Evolutionary conservation across 2,113 vertebrate genomes (phyloP).

Genomic region (Brachyistius frenatus): DNA sequence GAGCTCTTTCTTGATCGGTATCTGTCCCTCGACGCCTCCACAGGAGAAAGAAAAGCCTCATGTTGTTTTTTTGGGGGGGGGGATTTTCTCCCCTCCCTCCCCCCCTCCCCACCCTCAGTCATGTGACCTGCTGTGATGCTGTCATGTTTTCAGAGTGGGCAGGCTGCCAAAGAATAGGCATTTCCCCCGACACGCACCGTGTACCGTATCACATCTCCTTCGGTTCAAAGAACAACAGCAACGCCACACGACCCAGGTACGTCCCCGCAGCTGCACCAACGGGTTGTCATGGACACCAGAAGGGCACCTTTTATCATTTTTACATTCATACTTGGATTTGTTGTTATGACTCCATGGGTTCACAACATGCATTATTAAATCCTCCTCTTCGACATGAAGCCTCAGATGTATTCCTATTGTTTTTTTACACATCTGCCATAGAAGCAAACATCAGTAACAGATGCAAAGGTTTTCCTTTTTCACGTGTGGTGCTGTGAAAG

Average conservation of each 20-base stretch:
- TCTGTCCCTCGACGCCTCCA: not conserved
- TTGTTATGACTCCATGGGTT: too few relatives aligned
- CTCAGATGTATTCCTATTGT: too few relatives aligned
- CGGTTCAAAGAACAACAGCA: slow-evolving; percentile 86
- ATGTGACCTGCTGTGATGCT: slow-evolving; percentile 24
- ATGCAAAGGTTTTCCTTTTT: too few relatives aligned
- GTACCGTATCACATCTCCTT: slow-evolving; percentile 97
- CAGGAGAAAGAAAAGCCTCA: not conserved
- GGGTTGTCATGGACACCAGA: not conserved
- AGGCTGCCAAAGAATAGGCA: slow-evolving; percentile 92
- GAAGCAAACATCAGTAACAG: too few relatives aligned
- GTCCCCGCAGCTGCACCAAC: slow-evolving; percentile 19
- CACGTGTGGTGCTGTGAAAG: too few relatives aligned
- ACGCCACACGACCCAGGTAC: slow-evolving; percentile 87
- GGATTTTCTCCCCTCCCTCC: too few relatives aligned
- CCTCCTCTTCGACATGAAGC: too few relatives aligned
- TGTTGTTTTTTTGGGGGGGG: not conserved
- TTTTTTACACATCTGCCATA: too few relatives aligned
- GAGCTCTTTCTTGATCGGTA: not conserved
- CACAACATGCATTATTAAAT: too few relatives aligned
- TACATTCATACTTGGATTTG: not conserved
- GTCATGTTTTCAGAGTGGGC: slow-evolving; percentile 90
- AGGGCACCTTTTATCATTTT: not conserved
- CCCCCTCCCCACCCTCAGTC: not conserved
- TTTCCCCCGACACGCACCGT: slow-evolving; percentile 93